Evolutionary conservation across 2,797 vertebrate genomes (phyloP).

Genomic region (Aplochiton taeniatus): DNA sequence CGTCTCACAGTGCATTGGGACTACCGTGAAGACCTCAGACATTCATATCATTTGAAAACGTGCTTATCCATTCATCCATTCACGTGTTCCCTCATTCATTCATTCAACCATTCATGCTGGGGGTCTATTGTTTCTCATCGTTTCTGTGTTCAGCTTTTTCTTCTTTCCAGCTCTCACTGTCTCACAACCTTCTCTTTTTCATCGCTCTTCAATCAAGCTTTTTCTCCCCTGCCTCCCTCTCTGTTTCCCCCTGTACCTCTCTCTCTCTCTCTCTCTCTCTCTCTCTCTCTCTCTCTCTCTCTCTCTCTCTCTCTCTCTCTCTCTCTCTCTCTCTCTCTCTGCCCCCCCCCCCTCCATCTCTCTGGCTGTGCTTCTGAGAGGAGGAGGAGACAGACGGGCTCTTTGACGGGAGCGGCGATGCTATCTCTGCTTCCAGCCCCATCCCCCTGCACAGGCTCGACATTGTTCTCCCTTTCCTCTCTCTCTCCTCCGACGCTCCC

Average conservation of each 20-base stretch:
- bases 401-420: slow-evolving; percentile 66
- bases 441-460: slow-evolving; percentile 55
- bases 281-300: not conserved
- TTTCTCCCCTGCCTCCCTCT: not conserved
- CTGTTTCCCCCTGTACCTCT: not conserved
- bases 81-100: no score
- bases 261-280: slow-evolving; percentile 18
- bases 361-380: slow-evolving; percentile 63
- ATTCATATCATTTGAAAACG: no score
- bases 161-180: not conserved
- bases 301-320: not conserved
- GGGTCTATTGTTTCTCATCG: not conserved
- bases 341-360: slow-evolving; percentile 32
- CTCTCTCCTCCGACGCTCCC: not conserved
- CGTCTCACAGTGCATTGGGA: no score
- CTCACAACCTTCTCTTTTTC: no score
- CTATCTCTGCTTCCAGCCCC: slow-evolving; percentile 46
- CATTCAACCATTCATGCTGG: not conserved
- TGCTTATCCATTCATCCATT: no score
- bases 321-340: slow-evolving; percentile 16
- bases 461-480: slow-evolving; percentile 65
- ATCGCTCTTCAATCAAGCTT: not conserved
- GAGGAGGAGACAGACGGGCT: slow-evolving; percentile 55
- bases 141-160: not conserved
- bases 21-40: no score